phyloP scores from a whole-genome alignment of 1,140 invertebrate genomes.

The Eciton burchellii region DNA sequence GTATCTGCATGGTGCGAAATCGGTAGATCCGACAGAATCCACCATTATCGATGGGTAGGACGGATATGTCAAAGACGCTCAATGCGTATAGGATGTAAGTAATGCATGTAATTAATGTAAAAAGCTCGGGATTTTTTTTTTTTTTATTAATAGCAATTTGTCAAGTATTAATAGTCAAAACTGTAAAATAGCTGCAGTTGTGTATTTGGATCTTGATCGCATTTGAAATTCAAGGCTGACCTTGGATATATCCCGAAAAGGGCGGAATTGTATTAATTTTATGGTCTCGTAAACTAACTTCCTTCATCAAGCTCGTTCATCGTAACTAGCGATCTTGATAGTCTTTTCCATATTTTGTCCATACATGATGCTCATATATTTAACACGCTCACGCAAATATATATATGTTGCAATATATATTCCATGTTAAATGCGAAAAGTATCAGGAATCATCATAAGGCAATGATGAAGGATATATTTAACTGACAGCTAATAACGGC shows the following conservation, averaged over 20 bases:
- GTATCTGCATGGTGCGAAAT: constrained; percentile 54
- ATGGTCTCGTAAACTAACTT: too few species aligned
- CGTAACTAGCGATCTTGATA: neutral
- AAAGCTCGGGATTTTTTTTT: neutral
- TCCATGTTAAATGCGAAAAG: neutral
- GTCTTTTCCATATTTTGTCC: neutral
- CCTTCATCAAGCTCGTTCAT: too few species aligned
- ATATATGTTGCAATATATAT: too few species aligned
- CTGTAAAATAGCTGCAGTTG: too few species aligned
- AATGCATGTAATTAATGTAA: constrained; percentile 31
- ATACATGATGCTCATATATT: neutral
- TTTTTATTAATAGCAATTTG: too few species aligned
- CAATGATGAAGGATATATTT: neutral
- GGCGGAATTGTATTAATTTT: too few species aligned
- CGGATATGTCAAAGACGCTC: constrained; percentile 85
- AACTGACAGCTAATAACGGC: neutral
- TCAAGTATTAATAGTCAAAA: neutral
- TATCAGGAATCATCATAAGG: neutral
- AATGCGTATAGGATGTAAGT: constrained; percentile 86
- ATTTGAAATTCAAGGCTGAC: too few species aligned
- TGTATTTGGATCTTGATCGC: too few species aligned
- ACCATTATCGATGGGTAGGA: constrained; percentile 84
- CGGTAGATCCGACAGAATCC: constrained; percentile 67
- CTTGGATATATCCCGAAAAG: too few species aligned
- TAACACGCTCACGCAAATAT: neutral